Conservation (phyloP, 1,140 invertebrate genomes). For the Camponotus vicinus region DNA sequence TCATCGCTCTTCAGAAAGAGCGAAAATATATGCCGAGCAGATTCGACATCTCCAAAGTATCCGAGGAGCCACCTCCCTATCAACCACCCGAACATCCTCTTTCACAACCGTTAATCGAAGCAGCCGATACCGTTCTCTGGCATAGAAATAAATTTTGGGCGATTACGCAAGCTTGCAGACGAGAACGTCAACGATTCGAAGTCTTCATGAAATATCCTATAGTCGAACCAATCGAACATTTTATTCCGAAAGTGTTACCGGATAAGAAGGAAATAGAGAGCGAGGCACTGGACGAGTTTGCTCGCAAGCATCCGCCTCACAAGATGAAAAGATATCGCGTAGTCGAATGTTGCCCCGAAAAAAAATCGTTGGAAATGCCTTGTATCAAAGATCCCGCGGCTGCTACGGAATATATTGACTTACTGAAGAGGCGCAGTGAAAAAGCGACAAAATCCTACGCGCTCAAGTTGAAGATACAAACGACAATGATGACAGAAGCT, state of each 20-base stretch:
- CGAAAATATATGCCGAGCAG: conserved; percentile 82
- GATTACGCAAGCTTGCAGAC: conserved; percentile 79
- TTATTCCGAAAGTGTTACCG: not conserved
- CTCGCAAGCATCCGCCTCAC: not conserved
- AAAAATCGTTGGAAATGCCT: not conserved
- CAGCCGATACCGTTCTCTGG: conserved; percentile 86
- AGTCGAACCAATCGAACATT: not conserved
- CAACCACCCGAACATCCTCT: conserved; percentile 79
- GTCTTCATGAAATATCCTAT: not conserved
- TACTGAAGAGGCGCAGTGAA: conserved; percentile 75
- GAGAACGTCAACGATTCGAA: conserved; percentile 80
- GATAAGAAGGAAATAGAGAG: not conserved
- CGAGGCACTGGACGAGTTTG: conserved; percentile 34
- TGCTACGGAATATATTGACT: conserved; percentile 74
- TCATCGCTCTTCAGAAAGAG: conserved; percentile 86
- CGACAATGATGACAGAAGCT: conserved; percentile 76
- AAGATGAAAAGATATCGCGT: not conserved
- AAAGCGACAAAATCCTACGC: conserved; percentile 64
- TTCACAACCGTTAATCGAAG: conserved; percentile 83
- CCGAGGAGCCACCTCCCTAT: conserved; percentile 76
- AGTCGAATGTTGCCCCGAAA: conserved; percentile 20
- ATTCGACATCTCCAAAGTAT: conserved; percentile 80
- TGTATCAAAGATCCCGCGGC: conserved; percentile 45
- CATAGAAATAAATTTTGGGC: conserved; percentile 85
- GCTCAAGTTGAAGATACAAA: conserved; percentile 78